Conservation (phyloP, 2,888 invertebrate species). For the Tinea trinotella region DNA sequence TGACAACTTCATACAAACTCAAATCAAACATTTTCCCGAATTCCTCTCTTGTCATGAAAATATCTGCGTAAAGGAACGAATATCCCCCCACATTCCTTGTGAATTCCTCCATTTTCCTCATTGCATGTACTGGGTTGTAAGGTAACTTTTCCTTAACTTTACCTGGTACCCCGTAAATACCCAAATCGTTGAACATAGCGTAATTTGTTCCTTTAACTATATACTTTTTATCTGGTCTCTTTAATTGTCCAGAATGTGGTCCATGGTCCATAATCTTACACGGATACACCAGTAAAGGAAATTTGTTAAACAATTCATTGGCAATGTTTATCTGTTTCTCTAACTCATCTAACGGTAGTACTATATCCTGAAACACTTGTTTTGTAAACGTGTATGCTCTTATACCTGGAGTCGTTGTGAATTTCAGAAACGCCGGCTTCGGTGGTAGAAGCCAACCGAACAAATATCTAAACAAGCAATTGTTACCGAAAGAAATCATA, state of each 20-base stretch:
- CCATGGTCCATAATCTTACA: slow-evolving; percentile 77
- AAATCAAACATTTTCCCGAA: slow-evolving; percentile 80
- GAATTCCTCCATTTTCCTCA: slow-evolving; percentile 80
- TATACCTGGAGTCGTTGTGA: slow-evolving; percentile 77
- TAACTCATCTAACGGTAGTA: slow-evolving; percentile 75
- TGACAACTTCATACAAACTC: slow-evolving; percentile 72
- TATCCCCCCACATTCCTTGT: slow-evolving; percentile 78
- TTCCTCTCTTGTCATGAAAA: slow-evolving; percentile 76
- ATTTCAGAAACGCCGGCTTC: slow-evolving; percentile 80
- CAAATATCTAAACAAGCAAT: slow-evolving; percentile 71
- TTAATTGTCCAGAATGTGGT: slow-evolving; percentile 70
- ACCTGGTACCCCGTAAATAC: slow-evolving; percentile 79
- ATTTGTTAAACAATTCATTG: slow-evolving; percentile 75
- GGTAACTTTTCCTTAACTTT: slow-evolving; percentile 71
- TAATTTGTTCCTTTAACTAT: slow-evolving; percentile 76
- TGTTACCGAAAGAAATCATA: slow-evolving; percentile 80
- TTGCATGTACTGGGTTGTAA: slow-evolving; percentile 76
- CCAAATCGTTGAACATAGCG: slow-evolving; percentile 80
- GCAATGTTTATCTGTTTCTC: slow-evolving; percentile 75
- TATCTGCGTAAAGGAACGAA: slow-evolving; percentile 79
- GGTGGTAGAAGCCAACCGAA: slow-evolving; percentile 80
- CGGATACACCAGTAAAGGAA: slow-evolving; percentile 79
- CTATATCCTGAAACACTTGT: slow-evolving; percentile 81
- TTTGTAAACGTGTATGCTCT: slow-evolving; percentile 79
- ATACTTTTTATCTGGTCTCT: slow-evolving; percentile 68